Conservation (phyloP, 2,797 vertebrate genomes). For the Tragopan temminckii region DNA sequence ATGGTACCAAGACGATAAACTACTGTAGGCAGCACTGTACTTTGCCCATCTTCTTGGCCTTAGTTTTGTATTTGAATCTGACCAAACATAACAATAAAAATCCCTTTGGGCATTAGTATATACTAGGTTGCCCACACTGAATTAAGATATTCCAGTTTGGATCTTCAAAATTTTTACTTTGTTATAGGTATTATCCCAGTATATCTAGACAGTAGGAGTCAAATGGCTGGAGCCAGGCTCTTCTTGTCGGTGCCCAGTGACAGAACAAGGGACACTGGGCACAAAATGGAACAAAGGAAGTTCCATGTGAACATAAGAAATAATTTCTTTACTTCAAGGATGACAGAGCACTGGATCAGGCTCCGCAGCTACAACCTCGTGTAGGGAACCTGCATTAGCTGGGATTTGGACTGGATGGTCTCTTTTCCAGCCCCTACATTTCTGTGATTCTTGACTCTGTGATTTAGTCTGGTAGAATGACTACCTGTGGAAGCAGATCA, state of each 20-base stretch:
- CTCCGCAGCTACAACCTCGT: background rate
- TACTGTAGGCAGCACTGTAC: background rate
- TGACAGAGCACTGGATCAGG: background rate
- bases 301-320: background rate
- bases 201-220: background rate
- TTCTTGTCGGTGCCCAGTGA: background rate
- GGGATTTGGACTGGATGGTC: background rate
- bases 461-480: background rate
- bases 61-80: background rate
- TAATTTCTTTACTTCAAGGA: background rate
- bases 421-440: background rate
- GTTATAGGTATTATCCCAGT: background rate
- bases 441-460: background rate
- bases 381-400: background rate
- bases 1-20: background rate
- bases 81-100: background rate
- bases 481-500: rapidly evolving
- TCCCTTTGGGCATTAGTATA: background rate
- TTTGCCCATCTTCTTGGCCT: background rate
- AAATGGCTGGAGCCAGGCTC: background rate
- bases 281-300: background rate
- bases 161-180: background rate
- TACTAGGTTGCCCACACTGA: background rate
- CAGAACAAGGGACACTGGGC: background rate
- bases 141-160: background rate